Base-by-base conservation (phyloP, 2,797 vertebrate species). In the Odontamblyopus rebecca region DNA sequence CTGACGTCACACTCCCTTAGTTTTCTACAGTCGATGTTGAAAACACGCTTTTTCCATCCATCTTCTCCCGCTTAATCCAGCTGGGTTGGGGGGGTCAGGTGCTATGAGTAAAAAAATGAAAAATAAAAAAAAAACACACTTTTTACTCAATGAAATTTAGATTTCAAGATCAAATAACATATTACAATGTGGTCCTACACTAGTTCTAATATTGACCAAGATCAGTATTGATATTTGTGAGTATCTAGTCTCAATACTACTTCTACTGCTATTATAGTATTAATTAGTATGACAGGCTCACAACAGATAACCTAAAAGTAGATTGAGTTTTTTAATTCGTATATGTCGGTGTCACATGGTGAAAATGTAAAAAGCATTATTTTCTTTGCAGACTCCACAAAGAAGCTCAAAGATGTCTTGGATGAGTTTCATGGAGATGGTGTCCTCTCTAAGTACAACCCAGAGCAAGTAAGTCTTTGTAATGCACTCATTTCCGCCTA, bases 331-430 rank as follows among this genome's bases (percentile, higher is more conserved):
- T 53, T 53, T 5, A 54, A n/a, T 54, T 19, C 7, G 3, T 53
- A 53, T 53, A n/a, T n/a, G 18, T 53, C n/a, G n/a, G 19, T 53
- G 51, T 6, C 51, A 53, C 51, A 54, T 15, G 26, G 3, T 26
- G 11, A 59, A 26, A 27, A 67, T 72, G 82, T 50, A 62, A 59
- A 71, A 68, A 69, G 8, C 3, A 53, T 6, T 18, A 19, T 59
- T 23, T 68, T 32, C 78, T 15, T 77, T 26, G 79, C 16, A 98
- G 97, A 98, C 92, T 97, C 97, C 66, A 93, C 91, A 27, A 98
- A 96, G 92, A 97, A 97, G 91, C 92, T 98, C 76, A 98, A 97
- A 87, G 96, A 98, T 85, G 95, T 97, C 48, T 91, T 98, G 90
- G 90, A 94, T 83, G 96, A 98, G 88, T 97, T 98, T 89, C 93